Base-by-base conservation (phyloP, 2,888 invertebrate species). In the Macaria liturata region DNA sequence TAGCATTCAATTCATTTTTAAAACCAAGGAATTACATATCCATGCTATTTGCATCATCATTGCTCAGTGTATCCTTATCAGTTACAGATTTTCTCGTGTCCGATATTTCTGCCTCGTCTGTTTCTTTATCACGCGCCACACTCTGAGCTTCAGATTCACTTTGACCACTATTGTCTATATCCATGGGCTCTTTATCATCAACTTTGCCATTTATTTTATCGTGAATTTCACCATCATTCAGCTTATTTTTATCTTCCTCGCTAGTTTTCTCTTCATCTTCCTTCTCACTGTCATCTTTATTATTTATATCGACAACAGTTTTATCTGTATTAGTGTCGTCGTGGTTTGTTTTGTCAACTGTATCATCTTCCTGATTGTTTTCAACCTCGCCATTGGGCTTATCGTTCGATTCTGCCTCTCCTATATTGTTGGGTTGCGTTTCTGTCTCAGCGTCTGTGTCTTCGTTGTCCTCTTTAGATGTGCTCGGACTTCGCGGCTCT, bases 51-150 rank as follows among this genome's bases (percentile, higher is more conserved):
- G 47, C 32, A 52, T 59, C 60, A 7, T 57, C 56, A 57, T 62
- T 75, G 32, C 65, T 72, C 55, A 66, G 64, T 58, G 69, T 76
- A 60, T 84, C 83, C 61, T 30, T 37, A 20, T 80, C 86, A 62
- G 83, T 82, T 52, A 88, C 20, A 20, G 20, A 20, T 70, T 37
- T 8, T 52, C 88, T 74, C 58, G 72, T 80, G 61, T 88, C 83
- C 61, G 87, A 87, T 72, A 83, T 73, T 63, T 88, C 85, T 42
- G 86, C 85, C 72, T 84, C 83, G 65, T 88, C 88, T 48, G 75
- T 46, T 57, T 81, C 76, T 32, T 62, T 61, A 49, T 49, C 57
- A 49, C 56, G 46, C 31, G 39, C 34, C 6, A 61, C 61, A 42
- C 52, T 50, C 20, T 20, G 1, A 20, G 20, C 20, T 46, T 58